These are phyloP conservation scores for Acronicta leporina DNA, from an alignment of 2,888 invertebrate species.

Conservation along the genomic window DNA sequence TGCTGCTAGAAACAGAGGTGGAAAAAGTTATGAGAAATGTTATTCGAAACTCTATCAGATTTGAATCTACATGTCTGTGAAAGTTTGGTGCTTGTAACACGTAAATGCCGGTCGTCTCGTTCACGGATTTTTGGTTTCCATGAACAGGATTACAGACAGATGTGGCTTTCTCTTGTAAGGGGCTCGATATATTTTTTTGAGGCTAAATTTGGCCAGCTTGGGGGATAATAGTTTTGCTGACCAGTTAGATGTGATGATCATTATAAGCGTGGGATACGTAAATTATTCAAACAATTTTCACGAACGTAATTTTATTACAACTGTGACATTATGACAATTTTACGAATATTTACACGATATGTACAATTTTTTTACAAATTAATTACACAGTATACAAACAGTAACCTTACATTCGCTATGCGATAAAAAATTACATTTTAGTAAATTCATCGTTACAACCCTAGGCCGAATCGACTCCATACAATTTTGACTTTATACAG, in stretches of 20 bases:
- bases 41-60: not conserved
- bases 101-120: not conserved
- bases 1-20: conserved; percentile 2
- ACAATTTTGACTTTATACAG: conserved; percentile 61
- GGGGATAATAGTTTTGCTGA: no score
- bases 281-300: conserved; percentile 54
- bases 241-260: not conserved
- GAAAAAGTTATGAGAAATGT: not conserved
- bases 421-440: conserved; percentile 82
- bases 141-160: no score
- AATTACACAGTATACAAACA: conserved; percentile 77
- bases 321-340: conserved; percentile 79
- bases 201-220: no score
- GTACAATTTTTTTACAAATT: conserved; percentile 83
- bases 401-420: conserved; percentile 77
- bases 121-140: no score
- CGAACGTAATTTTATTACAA: conserved; percentile 82
- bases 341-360: conserved; percentile 87
- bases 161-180: no score
- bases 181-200: no score
- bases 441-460: conserved; percentile 86
- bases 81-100: not conserved
- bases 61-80: not conserved
- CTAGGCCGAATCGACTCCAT: conserved; percentile 72
- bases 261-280: not conserved